Evolutionary conservation across 2,113 vertebrate genomes (phyloP).

Genomic region (Merops nubicus): DNA sequence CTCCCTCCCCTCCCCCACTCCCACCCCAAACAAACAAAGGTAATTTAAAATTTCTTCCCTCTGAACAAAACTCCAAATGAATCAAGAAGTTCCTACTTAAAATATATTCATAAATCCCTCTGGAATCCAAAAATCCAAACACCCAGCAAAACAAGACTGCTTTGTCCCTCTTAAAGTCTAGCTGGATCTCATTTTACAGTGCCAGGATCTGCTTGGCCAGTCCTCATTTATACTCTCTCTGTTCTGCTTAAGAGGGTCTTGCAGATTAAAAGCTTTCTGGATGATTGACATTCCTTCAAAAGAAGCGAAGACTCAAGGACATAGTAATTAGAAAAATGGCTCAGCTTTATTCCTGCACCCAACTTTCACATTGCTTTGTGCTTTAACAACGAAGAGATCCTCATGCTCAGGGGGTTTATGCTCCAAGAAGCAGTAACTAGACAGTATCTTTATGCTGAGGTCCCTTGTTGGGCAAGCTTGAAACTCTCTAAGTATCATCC

Average conservation of each 20-base stretch:
- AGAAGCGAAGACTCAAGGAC: not conserved
- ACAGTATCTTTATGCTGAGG: not conserved
- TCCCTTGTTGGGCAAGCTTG: not conserved
- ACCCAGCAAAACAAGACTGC: not conserved
- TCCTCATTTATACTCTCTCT: not conserved
- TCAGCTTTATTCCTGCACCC: not conserved
- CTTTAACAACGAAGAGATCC: not conserved
- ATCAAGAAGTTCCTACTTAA: not conserved
- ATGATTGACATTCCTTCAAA: not conserved
- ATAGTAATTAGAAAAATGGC: not conserved
- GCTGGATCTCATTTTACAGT: not conserved
- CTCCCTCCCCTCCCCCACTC: not conserved
- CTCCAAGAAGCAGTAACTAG: constrained; percentile 15
- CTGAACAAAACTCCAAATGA: not conserved
- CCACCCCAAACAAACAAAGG: not conserved
- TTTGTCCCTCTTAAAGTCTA: not conserved
- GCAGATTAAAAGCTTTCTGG: constrained; percentile 12
- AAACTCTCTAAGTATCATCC: not conserved
- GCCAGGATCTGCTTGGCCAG: constrained; percentile 1
- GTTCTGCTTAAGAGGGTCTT: not conserved
- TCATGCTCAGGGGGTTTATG: not conserved
- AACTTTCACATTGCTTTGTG: not conserved
- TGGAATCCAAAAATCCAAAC: not conserved
- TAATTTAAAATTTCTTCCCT: not conserved
- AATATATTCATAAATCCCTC: not conserved